Percentiles rank a stretch among this genome's conserved stretches.
Evolutionary conservation across 2,797 vertebrate species (phyloP).

Genomic region (Sebastes oblongus): DNA sequence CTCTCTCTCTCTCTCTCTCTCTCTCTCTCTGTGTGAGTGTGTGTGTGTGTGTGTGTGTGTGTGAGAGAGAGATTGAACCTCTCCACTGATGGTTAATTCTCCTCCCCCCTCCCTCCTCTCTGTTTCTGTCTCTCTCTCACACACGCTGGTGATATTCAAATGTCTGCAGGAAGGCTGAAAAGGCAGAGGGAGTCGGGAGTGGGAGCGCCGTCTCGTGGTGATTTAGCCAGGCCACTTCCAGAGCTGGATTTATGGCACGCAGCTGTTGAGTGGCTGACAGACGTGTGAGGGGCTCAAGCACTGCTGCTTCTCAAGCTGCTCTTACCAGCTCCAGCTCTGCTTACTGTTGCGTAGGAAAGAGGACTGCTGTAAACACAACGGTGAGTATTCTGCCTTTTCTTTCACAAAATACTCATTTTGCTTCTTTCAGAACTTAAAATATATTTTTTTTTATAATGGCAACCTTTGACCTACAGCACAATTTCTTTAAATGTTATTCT

Average conservation of each 20-base stretch:
- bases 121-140: background rate
- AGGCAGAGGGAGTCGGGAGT: constrained; percentile 40
- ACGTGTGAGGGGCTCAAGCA: constrained; percentile 69
- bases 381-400: constrained; percentile 68
- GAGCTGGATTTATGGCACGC: constrained; percentile 83
- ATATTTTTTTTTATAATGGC: background rate
- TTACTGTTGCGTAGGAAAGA: constrained; percentile 46
- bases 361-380: constrained; percentile 56
- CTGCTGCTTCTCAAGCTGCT: constrained; percentile 61
- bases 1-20: background rate
- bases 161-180: constrained; percentile 34
- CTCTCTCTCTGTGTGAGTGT: background rate
- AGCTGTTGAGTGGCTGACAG: constrained; percentile 86
- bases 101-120: background rate
- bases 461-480: constrained; percentile 51
- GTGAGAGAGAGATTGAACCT: background rate
- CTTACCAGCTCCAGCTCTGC: constrained; percentile 58
- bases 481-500: background rate
- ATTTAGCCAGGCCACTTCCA: constrained; percentile 58
- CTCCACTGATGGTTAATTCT: constrained; percentile 16
- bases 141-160: constrained; percentile 25
- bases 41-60: background rate
- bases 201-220: constrained; percentile 71
- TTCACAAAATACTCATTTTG: background rate
- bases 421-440: background rate